A percentile compares a stretch with the other conserved stretches of the same genome.
phyloP scores from a whole-genome alignment of 2,888 invertebrate genomes.

The Branchipolynoe longqiensis region DNA sequence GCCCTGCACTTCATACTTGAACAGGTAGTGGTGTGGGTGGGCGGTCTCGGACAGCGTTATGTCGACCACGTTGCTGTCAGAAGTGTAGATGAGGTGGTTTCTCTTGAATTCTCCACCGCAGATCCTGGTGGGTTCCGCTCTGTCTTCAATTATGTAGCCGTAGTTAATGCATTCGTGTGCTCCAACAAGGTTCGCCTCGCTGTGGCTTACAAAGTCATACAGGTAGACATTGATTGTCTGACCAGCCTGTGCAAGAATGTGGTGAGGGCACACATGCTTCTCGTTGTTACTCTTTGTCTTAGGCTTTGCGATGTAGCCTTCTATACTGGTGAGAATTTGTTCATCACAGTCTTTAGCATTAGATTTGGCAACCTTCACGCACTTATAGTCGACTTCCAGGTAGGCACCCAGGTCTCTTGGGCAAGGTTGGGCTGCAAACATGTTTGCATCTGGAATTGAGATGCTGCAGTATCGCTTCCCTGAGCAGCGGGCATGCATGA shows the following conservation, averaged over 20 bases:
- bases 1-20: conserved; percentile 39
- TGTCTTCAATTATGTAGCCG: conserved; percentile 22
- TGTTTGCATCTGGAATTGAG: too few species aligned
- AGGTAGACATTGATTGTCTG: conserved; percentile 49
- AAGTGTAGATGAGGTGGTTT: conserved; percentile 48
- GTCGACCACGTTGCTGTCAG: conserved; percentile 27
- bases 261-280: conserved; percentile 46
- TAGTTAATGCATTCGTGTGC: conserved; percentile 24
- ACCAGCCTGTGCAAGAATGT: conserved; percentile 51
- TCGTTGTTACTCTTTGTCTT: conserved; percentile 7
- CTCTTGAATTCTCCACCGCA: conserved; percentile 46
- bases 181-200: not conserved
- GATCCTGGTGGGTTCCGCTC: not conserved
- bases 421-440: too few species aligned
- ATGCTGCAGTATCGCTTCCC: too few species aligned
- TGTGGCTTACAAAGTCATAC: conserved; percentile 48
- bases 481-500: too few species aligned
- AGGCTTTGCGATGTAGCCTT: conserved; percentile 32
- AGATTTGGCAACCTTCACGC: conserved; percentile 46
- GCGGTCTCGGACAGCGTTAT: conserved; percentile 46
- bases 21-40: conserved; percentile 40
- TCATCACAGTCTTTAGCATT: conserved; percentile 27
- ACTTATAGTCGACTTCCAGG: too few species aligned
- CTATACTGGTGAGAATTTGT: not conserved
- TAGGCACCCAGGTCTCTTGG: too few species aligned